These are phyloP conservation scores for Polypedilum pembai DNA, from an alignment of 1,140 invertebrate genomes.

Conservation along the genomic window DNA sequence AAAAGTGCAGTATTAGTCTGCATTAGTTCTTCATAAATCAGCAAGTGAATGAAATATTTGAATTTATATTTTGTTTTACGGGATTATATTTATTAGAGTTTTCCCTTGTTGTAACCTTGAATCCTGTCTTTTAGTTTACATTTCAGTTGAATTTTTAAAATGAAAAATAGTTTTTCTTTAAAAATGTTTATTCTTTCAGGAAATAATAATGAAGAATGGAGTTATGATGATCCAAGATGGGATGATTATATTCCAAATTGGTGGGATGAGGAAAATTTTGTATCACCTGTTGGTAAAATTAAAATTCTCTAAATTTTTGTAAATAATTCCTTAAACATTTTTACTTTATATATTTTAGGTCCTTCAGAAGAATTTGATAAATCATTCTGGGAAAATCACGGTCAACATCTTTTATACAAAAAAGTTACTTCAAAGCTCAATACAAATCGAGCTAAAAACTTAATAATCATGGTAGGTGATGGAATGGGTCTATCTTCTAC, in stretches of 20 bases:
- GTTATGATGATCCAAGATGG: conserved; percentile 21
- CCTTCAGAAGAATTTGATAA: neutral
- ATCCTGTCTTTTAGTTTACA: too few relatives aligned
- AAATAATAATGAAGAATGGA: conserved; percentile 1
- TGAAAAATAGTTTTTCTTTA: too few relatives aligned
- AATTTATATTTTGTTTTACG: too few relatives aligned
- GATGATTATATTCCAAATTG: conserved; percentile 17
- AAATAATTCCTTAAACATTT: too few relatives aligned
- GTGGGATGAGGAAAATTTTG: conserved; percentile 26
- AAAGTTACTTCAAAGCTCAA: neutral
- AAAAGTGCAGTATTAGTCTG: too few relatives aligned
- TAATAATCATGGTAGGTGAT: conserved; percentile 69
- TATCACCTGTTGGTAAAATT: neutral
- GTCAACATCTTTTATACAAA: neutral
- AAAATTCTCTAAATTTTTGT: too few relatives aligned
- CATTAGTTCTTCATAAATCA: too few relatives aligned
- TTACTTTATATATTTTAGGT: neutral
- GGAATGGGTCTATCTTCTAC: conserved; percentile 68
- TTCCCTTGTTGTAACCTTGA: too few relatives aligned
- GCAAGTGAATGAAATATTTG: too few relatives aligned
- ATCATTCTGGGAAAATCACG: neutral
- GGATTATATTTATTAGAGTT: too few relatives aligned
- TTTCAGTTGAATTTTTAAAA: too few relatives aligned
- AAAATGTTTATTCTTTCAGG: too few relatives aligned
- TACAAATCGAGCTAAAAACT: conserved; percentile 50